Evolutionary conservation across 2,797 vertebrate genomes (phyloP).

Genomic region (Karalla daura): DNA sequence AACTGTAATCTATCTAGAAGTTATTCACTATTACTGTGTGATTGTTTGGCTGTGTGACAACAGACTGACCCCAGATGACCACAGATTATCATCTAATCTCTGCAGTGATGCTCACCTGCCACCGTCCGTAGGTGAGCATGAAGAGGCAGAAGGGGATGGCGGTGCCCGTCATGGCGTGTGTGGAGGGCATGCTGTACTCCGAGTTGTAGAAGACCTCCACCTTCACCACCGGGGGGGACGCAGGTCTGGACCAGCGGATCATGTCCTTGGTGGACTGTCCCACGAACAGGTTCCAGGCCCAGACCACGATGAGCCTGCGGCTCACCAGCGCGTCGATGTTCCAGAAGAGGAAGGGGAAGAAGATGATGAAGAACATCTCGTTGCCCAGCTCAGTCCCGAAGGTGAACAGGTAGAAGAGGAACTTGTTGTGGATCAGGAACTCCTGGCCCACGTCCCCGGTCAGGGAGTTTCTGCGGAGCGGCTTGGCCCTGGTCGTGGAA

Average conservation of each 20-base stretch:
- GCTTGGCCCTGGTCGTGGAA: constrained; percentile 77
- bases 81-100: too few relatives aligned
- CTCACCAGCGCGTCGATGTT: constrained; percentile 94
- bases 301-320: constrained; percentile 92
- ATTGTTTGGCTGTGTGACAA: too few relatives aligned
- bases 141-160: constrained; percentile 93
- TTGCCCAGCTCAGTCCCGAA: constrained; percentile 97
- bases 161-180: constrained; percentile 98
- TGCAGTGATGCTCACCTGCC: constrained; percentile 87
- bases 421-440: constrained; percentile 89
- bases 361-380: constrained; percentile 98
- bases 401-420: constrained; percentile 94
- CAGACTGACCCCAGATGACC: too few relatives aligned
- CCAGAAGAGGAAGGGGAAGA: constrained; percentile 97
- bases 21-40: too few relatives aligned
- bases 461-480: constrained; percentile 93
- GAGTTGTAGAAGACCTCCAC: constrained; percentile 98
- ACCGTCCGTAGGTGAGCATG: constrained; percentile 92
- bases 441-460: constrained; percentile 91
- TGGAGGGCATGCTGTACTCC: constrained; percentile 99
- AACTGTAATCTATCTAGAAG: too few relatives aligned
- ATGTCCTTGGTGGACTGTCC: constrained; percentile 98
- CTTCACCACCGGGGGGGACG: constrained; percentile 96
- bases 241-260: constrained; percentile 93
- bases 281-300: constrained; percentile 97